Evolutionary conservation across 2,113 vertebrate species (phyloP).

Genomic region (Lepus europaeus): DNA sequence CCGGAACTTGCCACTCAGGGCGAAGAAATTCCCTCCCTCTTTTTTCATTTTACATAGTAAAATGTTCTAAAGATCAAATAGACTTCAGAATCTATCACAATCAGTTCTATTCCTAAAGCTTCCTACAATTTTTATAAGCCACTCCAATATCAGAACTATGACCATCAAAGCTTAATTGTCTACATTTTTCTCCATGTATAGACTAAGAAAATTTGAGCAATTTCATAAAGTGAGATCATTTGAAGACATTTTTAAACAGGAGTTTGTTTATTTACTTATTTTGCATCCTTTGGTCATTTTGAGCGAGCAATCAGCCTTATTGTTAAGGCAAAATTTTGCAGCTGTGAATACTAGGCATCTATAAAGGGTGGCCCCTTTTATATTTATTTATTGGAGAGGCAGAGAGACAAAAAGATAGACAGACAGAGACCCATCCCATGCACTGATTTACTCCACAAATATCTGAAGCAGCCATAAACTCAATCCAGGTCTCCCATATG

Average conservation of each 20-base stretch:
- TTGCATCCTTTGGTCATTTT: conserved; percentile 63
- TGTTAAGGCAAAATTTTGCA: conserved; percentile 57
- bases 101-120: conserved; percentile 71
- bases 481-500: no score
- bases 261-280: conserved; percentile 69
- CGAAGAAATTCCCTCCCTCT: conserved; percentile 52
- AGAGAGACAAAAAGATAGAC: no score
- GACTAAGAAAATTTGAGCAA: conserved; percentile 63
- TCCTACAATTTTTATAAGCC: conserved; percentile 69
- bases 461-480: no score
- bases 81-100: conserved; percentile 73
- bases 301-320: conserved; percentile 57
- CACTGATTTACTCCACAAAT: no score
- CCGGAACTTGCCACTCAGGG: background rate
- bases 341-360: conserved; percentile 13
- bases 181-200: conserved; percentile 37
- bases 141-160: conserved; percentile 54
- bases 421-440: no score
- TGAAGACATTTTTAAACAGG: conserved; percentile 57
- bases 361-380: background rate
- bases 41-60: conserved; percentile 58
- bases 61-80: conserved; percentile 64
- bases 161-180: conserved; percentile 65
- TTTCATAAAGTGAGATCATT: conserved; percentile 69
- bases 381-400: background rate